Evolutionary conservation across 2,888 invertebrate species (phyloP).

Genomic region (Sepioteuthis lessoniana): DNA sequence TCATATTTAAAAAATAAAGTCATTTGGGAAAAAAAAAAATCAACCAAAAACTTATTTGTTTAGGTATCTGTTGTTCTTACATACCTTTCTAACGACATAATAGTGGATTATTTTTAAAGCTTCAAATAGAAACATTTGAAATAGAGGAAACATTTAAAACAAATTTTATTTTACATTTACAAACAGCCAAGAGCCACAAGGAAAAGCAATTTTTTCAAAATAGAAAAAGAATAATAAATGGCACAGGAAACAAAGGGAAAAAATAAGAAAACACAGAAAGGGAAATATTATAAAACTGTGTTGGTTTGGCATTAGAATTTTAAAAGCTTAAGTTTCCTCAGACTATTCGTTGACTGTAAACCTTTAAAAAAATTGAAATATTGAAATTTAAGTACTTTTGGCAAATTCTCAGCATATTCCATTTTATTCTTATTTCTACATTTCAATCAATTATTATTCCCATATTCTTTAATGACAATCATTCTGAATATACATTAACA

Average conservation of each 20-base stretch:
- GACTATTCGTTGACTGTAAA: neutral
- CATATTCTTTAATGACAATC: too few relatives aligned
- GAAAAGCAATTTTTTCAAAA: neutral
- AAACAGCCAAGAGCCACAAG: neutral
- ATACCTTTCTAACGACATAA: neutral
- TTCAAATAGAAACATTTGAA: neutral
- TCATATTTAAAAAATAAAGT: neutral
- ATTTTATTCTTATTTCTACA: neutral
- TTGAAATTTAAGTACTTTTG: too few relatives aligned
- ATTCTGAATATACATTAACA: too few relatives aligned
- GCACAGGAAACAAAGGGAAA: neutral
- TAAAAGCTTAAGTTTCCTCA: neutral
- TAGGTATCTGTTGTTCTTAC: too few relatives aligned
- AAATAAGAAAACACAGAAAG: neutral
- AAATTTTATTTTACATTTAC: neutral
- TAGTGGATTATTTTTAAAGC: neutral
- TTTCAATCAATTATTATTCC: neutral
- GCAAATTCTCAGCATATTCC: neutral
- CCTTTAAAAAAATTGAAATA: too few relatives aligned
- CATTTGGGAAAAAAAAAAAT: neutral
- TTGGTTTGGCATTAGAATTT: neutral
- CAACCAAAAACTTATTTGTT: too few relatives aligned
- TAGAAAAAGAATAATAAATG: neutral
- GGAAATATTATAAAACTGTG: neutral
- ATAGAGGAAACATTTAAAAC: neutral